These are phyloP conservation scores for Myiotriccus ornatus DNA, from an alignment of 2,797 vertebrate genomes.

Conservation along the genomic window DNA sequence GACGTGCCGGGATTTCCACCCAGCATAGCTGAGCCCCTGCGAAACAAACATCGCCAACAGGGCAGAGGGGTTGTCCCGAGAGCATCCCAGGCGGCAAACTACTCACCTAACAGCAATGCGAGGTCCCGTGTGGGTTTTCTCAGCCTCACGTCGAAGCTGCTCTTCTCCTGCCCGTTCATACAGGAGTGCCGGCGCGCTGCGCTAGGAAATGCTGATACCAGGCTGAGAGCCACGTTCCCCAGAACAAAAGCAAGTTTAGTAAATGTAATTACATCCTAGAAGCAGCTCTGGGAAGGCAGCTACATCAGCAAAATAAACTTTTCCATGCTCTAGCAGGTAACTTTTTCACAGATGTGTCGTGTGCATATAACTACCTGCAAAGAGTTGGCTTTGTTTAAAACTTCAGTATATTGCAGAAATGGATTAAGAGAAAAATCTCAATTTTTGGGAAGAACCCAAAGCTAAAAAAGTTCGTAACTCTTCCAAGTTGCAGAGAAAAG, in stretches of 20 bases:
- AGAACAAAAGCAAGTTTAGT: not conserved
- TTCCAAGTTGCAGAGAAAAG: not conserved
- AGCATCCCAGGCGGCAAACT: not conserved
- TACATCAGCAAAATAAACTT: not conserved
- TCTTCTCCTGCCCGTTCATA: accelerated
- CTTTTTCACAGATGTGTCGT: not conserved
- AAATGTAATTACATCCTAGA: not conserved
- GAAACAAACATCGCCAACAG: accelerated
- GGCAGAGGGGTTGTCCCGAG: accelerated
- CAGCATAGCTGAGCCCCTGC: accelerated
- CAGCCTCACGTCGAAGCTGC: not conserved
- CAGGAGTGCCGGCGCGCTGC: not conserved
- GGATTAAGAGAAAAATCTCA: not conserved
- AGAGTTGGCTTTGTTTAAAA: not conserved
- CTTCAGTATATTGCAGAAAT: not conserved
- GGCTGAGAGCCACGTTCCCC: not conserved
- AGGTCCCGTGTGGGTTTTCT: not conserved
- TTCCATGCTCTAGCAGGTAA: not conserved
- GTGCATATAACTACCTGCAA: accelerated
- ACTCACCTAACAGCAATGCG: accelerated
- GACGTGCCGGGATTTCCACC: not conserved
- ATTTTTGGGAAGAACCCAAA: not conserved
- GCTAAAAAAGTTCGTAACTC: accelerated
- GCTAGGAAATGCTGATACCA: not conserved
- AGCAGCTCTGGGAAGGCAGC: not conserved